These are phyloP conservation scores for Callocephalon fimbriatum DNA, from an alignment of 2,113 vertebrate species.

Conservation along the genomic window DNA sequence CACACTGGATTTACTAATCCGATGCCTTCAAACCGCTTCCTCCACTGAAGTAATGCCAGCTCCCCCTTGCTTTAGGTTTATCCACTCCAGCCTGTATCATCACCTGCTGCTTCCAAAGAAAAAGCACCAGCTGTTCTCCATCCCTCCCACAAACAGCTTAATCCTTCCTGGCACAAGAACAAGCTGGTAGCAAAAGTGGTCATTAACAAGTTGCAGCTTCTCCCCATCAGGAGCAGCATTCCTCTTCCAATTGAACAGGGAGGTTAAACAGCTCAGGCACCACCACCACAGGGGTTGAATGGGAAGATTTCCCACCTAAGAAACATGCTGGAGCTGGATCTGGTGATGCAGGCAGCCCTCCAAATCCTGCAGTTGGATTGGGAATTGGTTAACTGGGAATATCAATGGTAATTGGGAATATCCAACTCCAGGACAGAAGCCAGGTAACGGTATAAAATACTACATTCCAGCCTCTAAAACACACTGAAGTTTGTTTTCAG, in stretches of 20 bases:
- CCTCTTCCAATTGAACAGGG: accelerated
- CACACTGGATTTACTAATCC: background rate
- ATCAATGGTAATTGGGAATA: background rate
- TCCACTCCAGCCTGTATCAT: background rate
- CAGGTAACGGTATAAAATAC: background rate
- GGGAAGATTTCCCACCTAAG: background rate
- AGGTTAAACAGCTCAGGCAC: background rate
- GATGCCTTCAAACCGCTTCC: background rate
- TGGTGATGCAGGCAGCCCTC: accelerated
- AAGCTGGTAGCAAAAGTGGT: background rate
- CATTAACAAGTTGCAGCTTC: background rate
- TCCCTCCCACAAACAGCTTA: constrained; percentile 48
- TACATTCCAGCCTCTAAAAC: background rate
- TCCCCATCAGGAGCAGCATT: background rate
- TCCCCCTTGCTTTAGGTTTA: background rate
- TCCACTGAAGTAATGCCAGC: background rate
- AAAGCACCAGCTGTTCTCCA: constrained; percentile 46
- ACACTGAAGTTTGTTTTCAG: background rate
- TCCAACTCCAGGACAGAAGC: background rate
- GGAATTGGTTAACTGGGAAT: background rate
- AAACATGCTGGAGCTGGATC: accelerated
- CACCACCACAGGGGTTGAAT: accelerated
- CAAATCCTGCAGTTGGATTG: background rate
- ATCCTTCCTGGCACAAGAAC: constrained; percentile 52
- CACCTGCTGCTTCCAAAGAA: background rate